phyloP scores from a whole-genome alignment of 2,113 vertebrate species.

The Pomatorhinus ruficollis region DNA sequence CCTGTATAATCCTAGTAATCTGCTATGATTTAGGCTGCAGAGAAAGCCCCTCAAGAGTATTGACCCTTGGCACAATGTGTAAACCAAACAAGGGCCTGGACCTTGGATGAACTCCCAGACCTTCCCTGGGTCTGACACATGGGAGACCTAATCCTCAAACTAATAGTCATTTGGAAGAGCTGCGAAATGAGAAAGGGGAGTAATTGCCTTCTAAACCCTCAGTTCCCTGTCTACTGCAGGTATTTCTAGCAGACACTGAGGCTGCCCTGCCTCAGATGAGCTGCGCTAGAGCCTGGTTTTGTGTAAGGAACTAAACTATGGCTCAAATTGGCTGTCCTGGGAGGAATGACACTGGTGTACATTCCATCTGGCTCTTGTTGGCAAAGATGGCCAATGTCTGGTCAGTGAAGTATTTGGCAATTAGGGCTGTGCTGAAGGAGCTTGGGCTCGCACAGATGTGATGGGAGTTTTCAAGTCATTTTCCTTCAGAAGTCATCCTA shows the following conservation, averaged over 20 bases:
- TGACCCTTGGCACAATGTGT: background rate
- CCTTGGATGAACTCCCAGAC: constrained; percentile 24
- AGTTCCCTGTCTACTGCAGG: fast-evolving
- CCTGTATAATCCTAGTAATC: background rate
- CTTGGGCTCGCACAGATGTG: background rate
- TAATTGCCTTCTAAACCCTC: background rate
- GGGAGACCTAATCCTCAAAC: background rate
- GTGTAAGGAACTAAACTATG: background rate
- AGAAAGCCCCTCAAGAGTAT: background rate
- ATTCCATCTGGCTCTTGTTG: background rate
- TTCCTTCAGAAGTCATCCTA: background rate
- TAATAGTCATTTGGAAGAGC: background rate
- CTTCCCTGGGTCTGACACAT: background rate
- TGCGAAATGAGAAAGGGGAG: background rate
- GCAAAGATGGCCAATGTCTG: background rate
- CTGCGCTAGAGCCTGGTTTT: background rate
- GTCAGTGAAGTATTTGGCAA: background rate
- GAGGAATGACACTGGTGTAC: fast-evolving
- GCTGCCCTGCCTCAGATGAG: background rate
- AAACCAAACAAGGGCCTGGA: background rate
- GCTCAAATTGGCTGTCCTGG: background rate
- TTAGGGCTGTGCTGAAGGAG: background rate
- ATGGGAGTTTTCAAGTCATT: background rate
- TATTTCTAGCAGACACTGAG: background rate
- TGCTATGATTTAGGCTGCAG: background rate